Conservation (phyloP, 2,888 invertebrate species). For the Eristalinus sepulchralis region DNA sequence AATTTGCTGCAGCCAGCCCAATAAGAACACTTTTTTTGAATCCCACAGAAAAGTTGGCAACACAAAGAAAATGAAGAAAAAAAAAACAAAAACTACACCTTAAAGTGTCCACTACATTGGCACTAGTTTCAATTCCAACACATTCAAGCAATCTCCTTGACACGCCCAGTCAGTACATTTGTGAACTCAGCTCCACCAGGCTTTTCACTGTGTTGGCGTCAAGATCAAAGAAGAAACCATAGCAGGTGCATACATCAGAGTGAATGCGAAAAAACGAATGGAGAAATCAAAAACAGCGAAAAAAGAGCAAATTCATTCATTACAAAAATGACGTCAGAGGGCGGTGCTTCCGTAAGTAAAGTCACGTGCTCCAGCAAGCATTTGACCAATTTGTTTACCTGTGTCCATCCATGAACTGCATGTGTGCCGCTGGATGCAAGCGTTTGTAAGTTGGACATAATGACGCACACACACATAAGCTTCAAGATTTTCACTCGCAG, state of each 20-base stretch:
- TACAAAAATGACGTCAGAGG: conserved; percentile 69
- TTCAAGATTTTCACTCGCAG: neutral
- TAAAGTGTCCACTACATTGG: conserved; percentile 57
- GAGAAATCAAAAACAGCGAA: conserved; percentile 29
- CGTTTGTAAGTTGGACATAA: conserved; percentile 27
- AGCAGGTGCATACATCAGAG: conserved; percentile 65
- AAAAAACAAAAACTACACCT: conserved; percentile 42
- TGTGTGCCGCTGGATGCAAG: conserved; percentile 50
- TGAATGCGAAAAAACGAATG: conserved; percentile 36
- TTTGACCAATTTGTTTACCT: conserved; percentile 69
- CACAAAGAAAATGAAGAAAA: conserved; percentile 29
- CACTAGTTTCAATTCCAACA: conserved; percentile 53
- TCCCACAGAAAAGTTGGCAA: conserved; percentile 4
- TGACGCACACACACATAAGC: neutral
- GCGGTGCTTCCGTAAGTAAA: conserved; percentile 65
- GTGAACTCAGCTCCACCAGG: conserved; percentile 56
- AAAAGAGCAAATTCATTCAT: conserved; percentile 67
- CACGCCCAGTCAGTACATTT: conserved; percentile 55
- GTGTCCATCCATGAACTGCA: conserved; percentile 47
- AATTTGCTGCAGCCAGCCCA: conserved; percentile 15
- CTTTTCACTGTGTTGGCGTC: conserved; percentile 58
- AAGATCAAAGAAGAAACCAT: conserved; percentile 71
- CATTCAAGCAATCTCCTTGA: conserved; percentile 57
- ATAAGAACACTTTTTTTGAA: conserved; percentile 16
- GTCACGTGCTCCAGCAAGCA: conserved; percentile 62